Percentiles rank a stretch among this genome's conserved stretches.
Evolutionary conservation across 1,140 invertebrate species (phyloP).

Genomic region (Stratiolaelaps scimitus): DNA sequence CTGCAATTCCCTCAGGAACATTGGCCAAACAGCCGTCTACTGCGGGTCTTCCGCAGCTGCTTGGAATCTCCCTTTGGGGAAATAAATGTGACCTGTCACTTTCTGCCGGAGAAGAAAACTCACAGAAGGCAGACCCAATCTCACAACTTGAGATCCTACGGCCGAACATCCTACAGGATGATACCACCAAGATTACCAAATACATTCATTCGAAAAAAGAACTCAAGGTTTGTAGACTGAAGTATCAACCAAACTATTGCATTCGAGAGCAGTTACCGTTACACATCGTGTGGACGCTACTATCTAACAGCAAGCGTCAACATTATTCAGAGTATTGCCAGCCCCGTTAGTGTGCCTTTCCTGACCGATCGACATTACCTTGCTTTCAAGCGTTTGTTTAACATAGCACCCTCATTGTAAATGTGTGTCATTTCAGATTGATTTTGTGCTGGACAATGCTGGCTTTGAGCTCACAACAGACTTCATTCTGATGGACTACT

Average conservation of each 20-base stretch:
- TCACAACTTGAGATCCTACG: slow-evolving; percentile 52
- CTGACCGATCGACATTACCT: no score
- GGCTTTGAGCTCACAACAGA: slow-evolving; percentile 87
- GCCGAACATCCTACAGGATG: slow-evolving; percentile 55
- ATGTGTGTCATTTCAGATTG: slow-evolving; percentile 41
- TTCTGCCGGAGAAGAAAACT: slow-evolving; percentile 52
- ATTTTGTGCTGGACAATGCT: slow-evolving; percentile 82
- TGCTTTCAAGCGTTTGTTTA: no score
- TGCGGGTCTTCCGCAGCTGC: not conserved
- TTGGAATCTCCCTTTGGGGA: slow-evolving; percentile 49
- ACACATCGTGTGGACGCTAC: no score
- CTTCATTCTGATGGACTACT: slow-evolving; percentile 67
- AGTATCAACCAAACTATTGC: no score
- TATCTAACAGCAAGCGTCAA: no score
- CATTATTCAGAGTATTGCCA: slow-evolving; percentile 29
- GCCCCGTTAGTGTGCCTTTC: no score
- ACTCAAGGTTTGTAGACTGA: slow-evolving; percentile 31
- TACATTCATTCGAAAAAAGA: slow-evolving; percentile 33
- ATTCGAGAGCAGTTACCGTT: no score
- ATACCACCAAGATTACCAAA: slow-evolving; percentile 49
- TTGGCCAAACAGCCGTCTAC: not conserved
- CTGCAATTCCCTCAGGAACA: slow-evolving; percentile 9
- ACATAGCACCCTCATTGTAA: no score
- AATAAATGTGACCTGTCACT: slow-evolving; percentile 78
- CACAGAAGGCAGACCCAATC: slow-evolving; percentile 49